A percentile compares a stretch with the other conserved stretches of the same genome.
Evolutionary conservation across 23 tunicate species (phyloP).

Genomic region (Oikopleura vanhoeffeni): DNA sequence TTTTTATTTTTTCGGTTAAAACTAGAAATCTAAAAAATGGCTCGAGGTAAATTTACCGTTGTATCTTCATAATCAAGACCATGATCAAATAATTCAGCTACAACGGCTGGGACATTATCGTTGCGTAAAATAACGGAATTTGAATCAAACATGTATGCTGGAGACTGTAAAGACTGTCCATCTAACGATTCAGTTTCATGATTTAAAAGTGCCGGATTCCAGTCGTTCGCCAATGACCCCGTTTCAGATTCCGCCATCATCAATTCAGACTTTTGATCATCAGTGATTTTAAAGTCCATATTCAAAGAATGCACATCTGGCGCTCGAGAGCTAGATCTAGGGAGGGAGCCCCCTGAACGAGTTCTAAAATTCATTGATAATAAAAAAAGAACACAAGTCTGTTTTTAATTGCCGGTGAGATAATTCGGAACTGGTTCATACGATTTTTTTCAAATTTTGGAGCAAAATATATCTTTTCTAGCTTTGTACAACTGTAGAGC

Average conservation of each 20-base stretch:
- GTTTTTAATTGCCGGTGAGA: too few relatives aligned
- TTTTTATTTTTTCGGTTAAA: too few relatives aligned
- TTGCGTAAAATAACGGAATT: background rate
- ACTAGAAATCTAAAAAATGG: too few relatives aligned
- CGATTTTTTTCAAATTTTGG: too few relatives aligned
- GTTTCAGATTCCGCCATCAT: background rate
- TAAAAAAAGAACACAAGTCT: too few relatives aligned
- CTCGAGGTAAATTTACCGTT: too few relatives aligned
- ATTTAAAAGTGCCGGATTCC: background rate
- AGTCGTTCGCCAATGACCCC: background rate
- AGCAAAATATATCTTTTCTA: too few relatives aligned
- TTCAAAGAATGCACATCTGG: background rate
- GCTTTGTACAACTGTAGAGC: too few relatives aligned
- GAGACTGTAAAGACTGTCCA: too few relatives aligned
- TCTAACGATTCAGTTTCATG: background rate
- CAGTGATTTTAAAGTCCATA: background rate
- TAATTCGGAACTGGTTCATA: too few relatives aligned
- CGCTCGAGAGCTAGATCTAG: background rate
- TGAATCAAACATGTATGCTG: background rate
- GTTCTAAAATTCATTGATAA: too few relatives aligned
- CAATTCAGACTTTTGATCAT: too few relatives aligned
- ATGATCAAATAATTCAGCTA: background rate
- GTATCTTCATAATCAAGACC: background rate
- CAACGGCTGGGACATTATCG: background rate
- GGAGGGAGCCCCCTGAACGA: background rate